Conservation (phyloP, 2,113 vertebrate species). For the Notarius lentiginosus region DNA sequence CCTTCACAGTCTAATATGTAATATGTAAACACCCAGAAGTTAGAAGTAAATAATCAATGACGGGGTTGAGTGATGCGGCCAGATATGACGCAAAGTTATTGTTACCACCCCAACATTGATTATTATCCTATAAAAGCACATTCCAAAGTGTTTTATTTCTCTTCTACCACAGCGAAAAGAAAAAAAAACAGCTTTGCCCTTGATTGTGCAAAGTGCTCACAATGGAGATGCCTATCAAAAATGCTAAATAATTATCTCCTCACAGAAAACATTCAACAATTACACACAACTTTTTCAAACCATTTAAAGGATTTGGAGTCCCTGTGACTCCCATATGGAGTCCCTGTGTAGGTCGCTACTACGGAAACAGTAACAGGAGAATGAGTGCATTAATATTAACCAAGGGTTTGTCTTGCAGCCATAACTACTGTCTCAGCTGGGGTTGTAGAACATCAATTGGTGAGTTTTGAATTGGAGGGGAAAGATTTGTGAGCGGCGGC, state of each 20-base stretch:
- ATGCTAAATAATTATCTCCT: background rate
- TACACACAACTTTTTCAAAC: background rate
- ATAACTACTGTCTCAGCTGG: background rate
- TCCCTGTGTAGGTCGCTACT: background rate
- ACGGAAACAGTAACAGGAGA: background rate
- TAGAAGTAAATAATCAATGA: background rate
- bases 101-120: background rate
- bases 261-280: background rate
- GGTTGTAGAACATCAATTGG: no score
- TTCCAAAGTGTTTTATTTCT: background rate
- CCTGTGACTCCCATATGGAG: background rate
- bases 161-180: background rate
- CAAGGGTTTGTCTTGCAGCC: background rate
- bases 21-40: background rate
- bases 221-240: background rate
- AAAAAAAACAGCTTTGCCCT: background rate
- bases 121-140: background rate
- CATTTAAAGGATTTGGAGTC: background rate
- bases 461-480: no score
- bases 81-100: background rate
- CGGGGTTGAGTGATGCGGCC: background rate
- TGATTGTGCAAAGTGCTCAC: background rate
- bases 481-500: background rate
- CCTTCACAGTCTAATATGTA: background rate
- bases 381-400: background rate